A percentile compares a stretch with the other conserved stretches of the same genome.
These are phyloP conservation scores for Gisinianus flammeolus DNA, from an alignment of 2,888 invertebrate genomes.

Conservation along the genomic window DNA sequence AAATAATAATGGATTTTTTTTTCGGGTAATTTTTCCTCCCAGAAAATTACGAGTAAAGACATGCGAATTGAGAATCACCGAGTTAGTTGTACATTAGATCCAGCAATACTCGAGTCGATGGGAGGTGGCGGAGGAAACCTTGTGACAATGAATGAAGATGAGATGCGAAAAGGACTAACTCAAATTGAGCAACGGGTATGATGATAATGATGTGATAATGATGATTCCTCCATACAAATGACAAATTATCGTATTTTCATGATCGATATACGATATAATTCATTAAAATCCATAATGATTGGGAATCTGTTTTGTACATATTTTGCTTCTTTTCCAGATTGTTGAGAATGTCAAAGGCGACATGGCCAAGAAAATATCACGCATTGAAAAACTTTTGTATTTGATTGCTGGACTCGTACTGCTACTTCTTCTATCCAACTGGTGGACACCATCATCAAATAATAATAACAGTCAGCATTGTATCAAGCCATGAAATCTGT, in stretches of 20 bases:
- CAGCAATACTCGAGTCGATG: slow-evolving; percentile 24
- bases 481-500: background rate
- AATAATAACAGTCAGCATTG: background rate
- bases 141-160: slow-evolving; percentile 56
- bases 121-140: slow-evolving; percentile 33
- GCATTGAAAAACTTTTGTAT: slow-evolving; percentile 37
- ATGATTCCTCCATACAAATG: background rate
- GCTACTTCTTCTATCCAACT: slow-evolving; percentile 17
- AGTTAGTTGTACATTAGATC: slow-evolving; percentile 33
- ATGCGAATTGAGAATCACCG: slow-evolving; percentile 38
- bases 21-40: background rate
- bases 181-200: slow-evolving; percentile 57
- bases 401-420: slow-evolving; percentile 30
- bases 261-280: too few species aligned
- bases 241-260: too few species aligned
- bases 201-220: background rate
- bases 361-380: slow-evolving; percentile 15
- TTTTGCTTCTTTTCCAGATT: slow-evolving; percentile 32
- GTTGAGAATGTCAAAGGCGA: slow-evolving; percentile 35
- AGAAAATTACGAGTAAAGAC: slow-evolving; percentile 32
- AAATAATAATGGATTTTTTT: background rate
- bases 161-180: slow-evolving; percentile 52
- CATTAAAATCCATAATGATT: too few species aligned
- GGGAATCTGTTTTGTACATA: too few species aligned
- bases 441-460: slow-evolving; percentile 30